Conservation (phyloP, 2,888 invertebrate species). For the Heliothis peltigera region DNA sequence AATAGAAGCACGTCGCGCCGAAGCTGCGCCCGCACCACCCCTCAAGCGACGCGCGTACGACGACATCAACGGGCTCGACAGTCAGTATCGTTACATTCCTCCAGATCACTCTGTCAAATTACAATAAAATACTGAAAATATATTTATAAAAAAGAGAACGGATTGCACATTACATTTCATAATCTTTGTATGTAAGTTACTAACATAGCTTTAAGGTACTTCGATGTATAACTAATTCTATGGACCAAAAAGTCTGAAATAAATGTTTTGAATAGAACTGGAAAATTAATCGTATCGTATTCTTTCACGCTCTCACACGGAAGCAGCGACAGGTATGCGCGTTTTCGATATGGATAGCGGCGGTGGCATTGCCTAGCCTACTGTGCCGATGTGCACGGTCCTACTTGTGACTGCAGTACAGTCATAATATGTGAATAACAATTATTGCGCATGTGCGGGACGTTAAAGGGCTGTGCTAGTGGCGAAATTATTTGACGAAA, state of each 20-base stretch:
- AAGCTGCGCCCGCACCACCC: constrained; percentile 70
- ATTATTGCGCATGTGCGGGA: no score
- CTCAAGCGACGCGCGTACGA: constrained; percentile 96
- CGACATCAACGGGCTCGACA: constrained; percentile 96
- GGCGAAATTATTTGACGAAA: no score
- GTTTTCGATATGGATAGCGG: background rate
- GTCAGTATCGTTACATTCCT: constrained; percentile 88
- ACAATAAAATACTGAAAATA: constrained; percentile 6
- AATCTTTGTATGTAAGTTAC: no score
- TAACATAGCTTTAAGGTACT: no score
- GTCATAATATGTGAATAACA: no score
- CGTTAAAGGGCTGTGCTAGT: no score
- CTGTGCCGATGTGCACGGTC: background rate
- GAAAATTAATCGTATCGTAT: constrained; percentile 21
- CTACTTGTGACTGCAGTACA: no score
- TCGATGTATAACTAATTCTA: no score
- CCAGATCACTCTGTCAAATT: constrained; percentile 8
- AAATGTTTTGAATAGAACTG: no score
- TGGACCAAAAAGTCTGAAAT: no score
- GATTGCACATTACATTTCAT: no score
- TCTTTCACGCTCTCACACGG: constrained; percentile 61
- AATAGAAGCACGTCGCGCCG: constrained; percentile 91
- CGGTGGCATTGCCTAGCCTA: background rate
- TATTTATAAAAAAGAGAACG: constrained; percentile 27
- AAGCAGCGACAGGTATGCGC: constrained; percentile 69